Evolutionary conservation across 2,797 vertebrate species (phyloP), one percentile per base, ranked within the genome.

Genomic region (Sparus aurata): DNA sequence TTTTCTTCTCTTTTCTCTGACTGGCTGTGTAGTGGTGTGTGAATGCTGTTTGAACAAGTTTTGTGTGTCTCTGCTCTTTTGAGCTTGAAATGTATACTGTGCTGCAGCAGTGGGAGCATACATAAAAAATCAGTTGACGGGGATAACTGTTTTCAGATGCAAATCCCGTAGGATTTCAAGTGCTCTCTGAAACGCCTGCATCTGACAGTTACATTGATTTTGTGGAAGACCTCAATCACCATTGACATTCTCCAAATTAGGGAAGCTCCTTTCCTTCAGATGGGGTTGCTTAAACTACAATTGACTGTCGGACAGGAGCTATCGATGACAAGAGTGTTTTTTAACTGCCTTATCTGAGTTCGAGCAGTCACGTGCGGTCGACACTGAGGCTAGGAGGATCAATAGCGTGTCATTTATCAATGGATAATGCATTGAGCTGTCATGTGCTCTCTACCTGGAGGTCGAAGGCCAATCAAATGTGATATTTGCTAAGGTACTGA

Each of bases 121-220:
- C 81, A 90, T 86, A 80, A 86, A 77, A 90, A 89, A 87, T 84
- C 67, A 55, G 79, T 84, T 77, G 88, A 86, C 87, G 84, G 83
- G 30, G 83, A 92, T 85, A 89, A 79, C 83, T 84, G 82, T 90
- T 93, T 92, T 92, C 86, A 81, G 75, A 93, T 91, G 90, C 79
- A 90, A 93, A 92, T 93, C 83, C 85, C 2, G 0, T 30, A 46
- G 82, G 83, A 84, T 87, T 87, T 85, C 61, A 64, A 88, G 74
- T 53, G 80, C 77, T 82, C 73, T 86, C 78, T 63, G 75, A 88
- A 79, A 80, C 13, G 23, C 72, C 69, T 47, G 62, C 64, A 53
- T 81, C 54, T 85, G 91, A 84, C 77, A 79, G 65, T 63, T 58
- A 20, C 78, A 91, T 91, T 85, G 92, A 94, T 92, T 91, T 69